phyloP scores from a whole-genome alignment of 92 coral and sea anemone genomes.

The Epizoanthus rinbou region DNA sequence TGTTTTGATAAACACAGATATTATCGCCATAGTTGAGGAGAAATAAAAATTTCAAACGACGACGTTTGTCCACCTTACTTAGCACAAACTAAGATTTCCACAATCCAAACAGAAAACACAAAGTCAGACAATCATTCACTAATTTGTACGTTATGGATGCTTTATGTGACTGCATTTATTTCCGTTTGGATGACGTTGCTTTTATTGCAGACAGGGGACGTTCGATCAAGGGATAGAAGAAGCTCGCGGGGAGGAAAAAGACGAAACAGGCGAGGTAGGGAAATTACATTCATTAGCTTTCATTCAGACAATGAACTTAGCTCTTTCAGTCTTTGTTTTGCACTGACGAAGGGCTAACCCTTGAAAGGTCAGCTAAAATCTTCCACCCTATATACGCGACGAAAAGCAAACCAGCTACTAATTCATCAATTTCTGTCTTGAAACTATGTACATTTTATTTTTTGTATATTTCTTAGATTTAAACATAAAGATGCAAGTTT shows the following conservation, averaged over 20 bases:
- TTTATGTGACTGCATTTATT: neutral
- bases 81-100: neutral
- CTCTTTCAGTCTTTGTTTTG: too few species aligned
- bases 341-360: too few species aligned
- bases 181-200: conserved; percentile 1
- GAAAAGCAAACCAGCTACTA: too few species aligned
- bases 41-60: too few species aligned
- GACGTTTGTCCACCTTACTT: neutral
- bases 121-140: neutral
- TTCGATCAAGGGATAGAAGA: neutral
- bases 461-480: too few species aligned
- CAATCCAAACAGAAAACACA: neutral
- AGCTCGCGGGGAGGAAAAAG: conserved; percentile 58
- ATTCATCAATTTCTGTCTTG: too few species aligned
- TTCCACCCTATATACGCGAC: too few species aligned
- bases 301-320: too few species aligned
- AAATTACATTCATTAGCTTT: neutral
- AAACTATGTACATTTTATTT: too few species aligned
- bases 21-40: neutral
- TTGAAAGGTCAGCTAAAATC: too few species aligned
- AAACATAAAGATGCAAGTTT: too few species aligned
- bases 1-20: neutral
- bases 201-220: neutral
- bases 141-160: neutral
- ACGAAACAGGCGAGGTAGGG: conserved; percentile 62